Base-by-base conservation (phyloP, 2,888 invertebrate genomes). In the Stramonita haemastoma region DNA sequence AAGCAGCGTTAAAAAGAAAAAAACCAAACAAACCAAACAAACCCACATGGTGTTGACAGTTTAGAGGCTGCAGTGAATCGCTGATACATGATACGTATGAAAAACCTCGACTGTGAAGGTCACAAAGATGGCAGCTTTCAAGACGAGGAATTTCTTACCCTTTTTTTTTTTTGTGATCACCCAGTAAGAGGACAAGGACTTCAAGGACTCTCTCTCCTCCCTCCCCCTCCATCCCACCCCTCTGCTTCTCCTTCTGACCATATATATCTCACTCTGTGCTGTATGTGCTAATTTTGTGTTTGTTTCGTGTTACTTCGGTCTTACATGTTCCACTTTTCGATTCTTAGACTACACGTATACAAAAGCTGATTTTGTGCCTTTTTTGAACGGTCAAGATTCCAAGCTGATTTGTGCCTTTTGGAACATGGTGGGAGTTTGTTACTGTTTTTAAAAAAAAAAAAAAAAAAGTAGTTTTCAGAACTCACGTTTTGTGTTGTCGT, bases 331-430 rank as follows among this genome's bases (percentile, higher is more conserved):
- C 46, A 46, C 46, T 46, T 46, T 46, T n/a, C n/a, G 46, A 46
- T 46, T 46, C 46, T 46, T 46, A 46, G 46, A 46, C 46, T 46
- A 46, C 46, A 46, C 46, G 46, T 46, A 46, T 46, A 46, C 46
- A 26, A 66, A 66, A 79, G 79, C 79, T 79, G 29, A 79, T 79
- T 79, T 79, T 79, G 79, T 79, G 79, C 79, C 79, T 79, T 79
- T 32, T 79, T 19, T 79, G 79, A 34, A 34, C 79, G 19, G 79
- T 79, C 22, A 34, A 17, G 34, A 79, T 34, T 79, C 34, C 32
- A 79, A 34, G 34, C 79, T 79, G 32, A 79, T 34, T 79, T 79
- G 79, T 79, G 79, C 79, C 79, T 79, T 79, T 79, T 79, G 79
- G 32, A 79, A 26, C 17, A 26, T 79, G 79, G 79, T 15, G 15